Conservation (phyloP, 1,140 invertebrate species). For the Drosophila hydei region DNA sequence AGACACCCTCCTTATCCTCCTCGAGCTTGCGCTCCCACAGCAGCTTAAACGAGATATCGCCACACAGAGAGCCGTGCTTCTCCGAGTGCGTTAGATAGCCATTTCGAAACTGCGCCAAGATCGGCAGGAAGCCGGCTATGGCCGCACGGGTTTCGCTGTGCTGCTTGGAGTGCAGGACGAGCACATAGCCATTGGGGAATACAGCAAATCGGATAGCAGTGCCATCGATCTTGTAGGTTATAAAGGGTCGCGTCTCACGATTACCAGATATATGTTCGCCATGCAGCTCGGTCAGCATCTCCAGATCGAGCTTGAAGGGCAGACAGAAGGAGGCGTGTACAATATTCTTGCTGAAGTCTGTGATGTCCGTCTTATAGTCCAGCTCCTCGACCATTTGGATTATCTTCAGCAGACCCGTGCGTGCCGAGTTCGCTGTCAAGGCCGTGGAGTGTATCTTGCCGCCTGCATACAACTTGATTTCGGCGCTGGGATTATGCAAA, state of each 20-base stretch:
- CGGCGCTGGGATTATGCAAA: slow-evolving; percentile 31
- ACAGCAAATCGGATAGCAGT: slow-evolving; percentile 46
- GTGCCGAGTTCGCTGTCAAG: slow-evolving; percentile 38
- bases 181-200: slow-evolving; percentile 57
- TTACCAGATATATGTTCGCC: slow-evolving; percentile 31
- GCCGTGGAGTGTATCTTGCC: slow-evolving; percentile 47
- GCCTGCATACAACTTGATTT: slow-evolving; percentile 39
- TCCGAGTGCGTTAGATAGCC: slow-evolving; percentile 45
- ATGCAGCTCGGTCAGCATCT: slow-evolving; percentile 34
- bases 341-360: slow-evolving; percentile 42
- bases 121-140: slow-evolving; percentile 51
- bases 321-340: slow-evolving; percentile 62
- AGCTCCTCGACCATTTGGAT: slow-evolving; percentile 47
- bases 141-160: slow-evolving; percentile 53
- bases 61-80: not conserved
- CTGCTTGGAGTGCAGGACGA: slow-evolving; percentile 45
- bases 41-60: slow-evolving; percentile 54
- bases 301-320: slow-evolving; percentile 60
- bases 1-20: slow-evolving; percentile 44
- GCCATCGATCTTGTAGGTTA: slow-evolving; percentile 51
- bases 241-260: slow-evolving; percentile 39
- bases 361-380: slow-evolving; percentile 51
- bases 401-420: slow-evolving; percentile 40
- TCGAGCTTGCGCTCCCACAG: slow-evolving; percentile 63
- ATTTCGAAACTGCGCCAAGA: slow-evolving; percentile 43